Base-by-base conservation (phyloP, 2,113 vertebrate genomes). In the Onychorhynchus coronatus region DNA sequence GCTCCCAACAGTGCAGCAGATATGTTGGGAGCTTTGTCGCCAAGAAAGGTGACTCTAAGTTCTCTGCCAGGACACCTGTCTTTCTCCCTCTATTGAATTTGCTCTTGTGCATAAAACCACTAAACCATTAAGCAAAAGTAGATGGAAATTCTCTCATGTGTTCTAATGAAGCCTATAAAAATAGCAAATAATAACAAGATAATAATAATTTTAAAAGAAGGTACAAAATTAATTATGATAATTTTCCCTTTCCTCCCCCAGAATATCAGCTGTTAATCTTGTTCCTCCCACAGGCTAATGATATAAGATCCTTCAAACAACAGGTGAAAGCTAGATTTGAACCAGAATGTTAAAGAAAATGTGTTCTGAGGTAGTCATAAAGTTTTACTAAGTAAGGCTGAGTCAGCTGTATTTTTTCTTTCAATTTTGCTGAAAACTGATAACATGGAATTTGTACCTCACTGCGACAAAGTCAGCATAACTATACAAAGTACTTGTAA, bases 231-330 rank as follows among this genome's bases (percentile, higher is more conserved):
- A 86, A 56, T 93, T 65, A 61, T 27, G 24, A 56, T 87, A 0
- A 49, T 94, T 93, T 96, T 94, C 35, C 53, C 52, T 74, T 93
- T 88, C 92, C 75, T 89, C 50, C 56, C n/a, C 18, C 20, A 0
- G 75, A 74, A 76, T 87, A 82, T 89, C 72, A 85, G 39, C 50
- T 74, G 44, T 88, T 92, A 88, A 91, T 89, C 55, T 89, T 73
- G 28, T 77, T 95, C 73, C 72, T 94, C 89, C 92, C 65, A 81
- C 22, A 1, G 35, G 12, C 8, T 78, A 84, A 75, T 88, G 82
- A 92, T 39, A 71, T 9, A 31, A 88, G 39, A 61, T 74, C 14
- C 35, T 78, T 90, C 76, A 81, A 85, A 65, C 22, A 93, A 49
- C 39, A 94, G 35, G 49, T 73, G 33, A 93, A 81, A 91, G 18